Base-by-base conservation (phyloP, 2,888 invertebrate species). In the Drepanosiphum platanoidis region DNA sequence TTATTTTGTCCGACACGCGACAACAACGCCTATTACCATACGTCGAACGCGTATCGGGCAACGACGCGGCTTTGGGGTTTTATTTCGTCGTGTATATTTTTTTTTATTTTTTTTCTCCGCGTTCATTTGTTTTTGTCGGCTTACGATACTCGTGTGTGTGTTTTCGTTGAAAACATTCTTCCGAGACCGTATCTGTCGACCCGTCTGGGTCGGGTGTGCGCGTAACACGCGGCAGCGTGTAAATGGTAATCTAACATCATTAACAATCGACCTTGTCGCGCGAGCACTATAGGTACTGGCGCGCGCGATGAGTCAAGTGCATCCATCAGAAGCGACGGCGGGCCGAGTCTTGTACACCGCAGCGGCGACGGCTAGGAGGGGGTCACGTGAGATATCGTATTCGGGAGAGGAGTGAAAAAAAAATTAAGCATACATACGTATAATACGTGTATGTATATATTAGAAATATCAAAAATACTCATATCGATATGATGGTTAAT, bases 201-300 rank as follows among this genome's bases (percentile, higher is more conserved):
- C 68, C 34, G 42, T 34, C 68, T 34, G 46, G 34, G 52, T 13
- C 68, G 32, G 32, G n/a, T 52, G 32, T n/a, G 34, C 18, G 39
- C n/a, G 68, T 80, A 46, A 39, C 46, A 80, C 68, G n/a, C 64
- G 68, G 80, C 70, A 70, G 80, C 80, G 34, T 80, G 68, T 80
- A 80, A 78, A 52, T 52, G 80, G 27, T 80, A 80, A 80, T 80
- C 80, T 70, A 32, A 52, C 80, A 34, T 80, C 80, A 34, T 80
- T 80, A 80, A 52, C 70, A 34, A 34, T n/a, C 80, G 80, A 68
- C 80, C 80, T 80, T 80, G 80, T 39, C 52, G 70, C 8, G 39
- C 18, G 15, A 22, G 30, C 22, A 58, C 42, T 32, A n/a, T 68
- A 22, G 36, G n/a, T 11, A 8, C 11, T 42, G 61, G 15, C 18